A percentile compares a stretch with the other conserved stretches of the same genome.
Conservation (phyloP, 1,140 invertebrate species). For the Megalonaias nervosa region DNA sequence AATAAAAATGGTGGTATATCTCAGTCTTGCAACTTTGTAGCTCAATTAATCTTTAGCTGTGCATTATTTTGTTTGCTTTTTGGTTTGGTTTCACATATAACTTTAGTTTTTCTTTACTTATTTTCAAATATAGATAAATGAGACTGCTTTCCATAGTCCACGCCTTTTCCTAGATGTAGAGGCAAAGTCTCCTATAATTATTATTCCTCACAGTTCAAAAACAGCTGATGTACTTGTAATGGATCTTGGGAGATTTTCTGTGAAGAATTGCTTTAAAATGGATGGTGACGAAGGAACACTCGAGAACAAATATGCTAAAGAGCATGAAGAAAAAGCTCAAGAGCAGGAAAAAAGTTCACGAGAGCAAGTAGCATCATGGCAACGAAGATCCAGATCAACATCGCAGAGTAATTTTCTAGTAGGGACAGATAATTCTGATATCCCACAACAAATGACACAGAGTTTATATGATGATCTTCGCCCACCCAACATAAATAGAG, state of each 20-base stretch:
- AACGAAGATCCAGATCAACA: not conserved
- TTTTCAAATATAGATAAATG: slow-evolving; percentile 57
- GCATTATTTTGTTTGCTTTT: too few relatives aligned
- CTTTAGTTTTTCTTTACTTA: too few relatives aligned
- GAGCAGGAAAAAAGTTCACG: not conserved
- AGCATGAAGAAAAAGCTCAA: slow-evolving; percentile 27
- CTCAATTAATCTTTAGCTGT: too few relatives aligned
- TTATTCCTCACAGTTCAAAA: slow-evolving; percentile 88
- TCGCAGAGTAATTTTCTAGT: slow-evolving; percentile 16
- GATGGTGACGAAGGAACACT: slow-evolving; percentile 61
- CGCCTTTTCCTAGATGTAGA: slow-evolving; percentile 78
- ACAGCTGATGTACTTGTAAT: slow-evolving; percentile 84
- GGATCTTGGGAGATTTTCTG: slow-evolving; percentile 85
- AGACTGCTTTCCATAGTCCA: slow-evolving; percentile 65
- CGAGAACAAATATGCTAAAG: slow-evolving; percentile 13
- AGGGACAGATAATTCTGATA: slow-evolving; percentile 1
- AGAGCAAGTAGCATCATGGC: too few relatives aligned
- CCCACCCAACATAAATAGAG: slow-evolving; percentile 35
- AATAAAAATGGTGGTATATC: too few relatives aligned
- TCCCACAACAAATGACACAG: slow-evolving; percentile 49
- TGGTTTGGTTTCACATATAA: too few relatives aligned
- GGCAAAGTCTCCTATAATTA: slow-evolving; percentile 87
- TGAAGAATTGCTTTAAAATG: slow-evolving; percentile 80
- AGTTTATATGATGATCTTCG: slow-evolving; percentile 51
- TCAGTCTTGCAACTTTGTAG: too few relatives aligned